phyloP scores from a whole-genome alignment of 2,888 invertebrate species.

The Trissolcus brochymenae region DNA sequence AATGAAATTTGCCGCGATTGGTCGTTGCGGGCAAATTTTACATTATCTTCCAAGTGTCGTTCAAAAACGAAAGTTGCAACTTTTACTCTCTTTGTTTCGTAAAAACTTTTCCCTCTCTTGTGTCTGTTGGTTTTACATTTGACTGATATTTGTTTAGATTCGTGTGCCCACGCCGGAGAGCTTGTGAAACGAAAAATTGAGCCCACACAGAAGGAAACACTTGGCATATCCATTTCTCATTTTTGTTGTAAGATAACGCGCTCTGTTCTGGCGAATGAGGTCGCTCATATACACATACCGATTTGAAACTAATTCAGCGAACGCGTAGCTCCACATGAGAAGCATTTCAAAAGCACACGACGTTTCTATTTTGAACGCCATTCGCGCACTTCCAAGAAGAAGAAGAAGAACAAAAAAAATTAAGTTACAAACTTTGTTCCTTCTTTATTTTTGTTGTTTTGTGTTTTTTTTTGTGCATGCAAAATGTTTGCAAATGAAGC shows the following conservation, averaged over 20 bases:
- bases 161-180: no score
- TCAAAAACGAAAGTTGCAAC: no score
- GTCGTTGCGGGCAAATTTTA: no score
- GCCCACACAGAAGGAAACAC: slow-evolving; percentile 40
- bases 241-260: slow-evolving; percentile 33
- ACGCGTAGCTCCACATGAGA: slow-evolving; percentile 7
- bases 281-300: slow-evolving; percentile 27
- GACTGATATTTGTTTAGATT: no score
- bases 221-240: slow-evolving; percentile 35
- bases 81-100: no score
- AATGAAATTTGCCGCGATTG: no score
- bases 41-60: no score
- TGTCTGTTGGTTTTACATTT: no score
- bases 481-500: slow-evolving; percentile 3
- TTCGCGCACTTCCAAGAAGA: not conserved
- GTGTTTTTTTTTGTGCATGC: slow-evolving; percentile 10
- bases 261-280: slow-evolving; percentile 31
- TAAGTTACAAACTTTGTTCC: not conserved
- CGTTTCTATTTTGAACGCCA: slow-evolving; percentile 1
- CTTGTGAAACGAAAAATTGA: slow-evolving; percentile 26
- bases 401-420: slow-evolving; percentile 2
- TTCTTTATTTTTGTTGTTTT: no score
- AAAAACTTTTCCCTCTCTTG: no score
- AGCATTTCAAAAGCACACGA: no score
- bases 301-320: slow-evolving; percentile 17